Percentiles rank a stretch among this genome's conserved stretches.
Conservation (phyloP, 2,113 vertebrate species). For the Channa maculata region DNA sequence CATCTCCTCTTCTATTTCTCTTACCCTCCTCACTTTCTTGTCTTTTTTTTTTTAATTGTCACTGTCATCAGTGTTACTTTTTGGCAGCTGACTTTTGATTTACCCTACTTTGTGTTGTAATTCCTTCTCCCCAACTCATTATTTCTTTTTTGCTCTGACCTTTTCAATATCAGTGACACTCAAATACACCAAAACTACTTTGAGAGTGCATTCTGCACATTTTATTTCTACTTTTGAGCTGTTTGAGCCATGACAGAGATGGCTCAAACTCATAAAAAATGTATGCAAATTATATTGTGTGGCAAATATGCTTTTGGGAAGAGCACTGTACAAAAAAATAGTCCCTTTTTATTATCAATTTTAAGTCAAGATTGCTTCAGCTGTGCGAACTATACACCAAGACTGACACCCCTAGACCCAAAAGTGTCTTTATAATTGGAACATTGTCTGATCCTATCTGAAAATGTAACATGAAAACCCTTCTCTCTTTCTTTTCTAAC, state of each 20-base stretch:
- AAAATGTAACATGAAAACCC: constrained; percentile 38
- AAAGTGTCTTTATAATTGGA: constrained; percentile 48
- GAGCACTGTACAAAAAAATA: constrained; percentile 18
- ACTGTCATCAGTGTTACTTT: constrained; percentile 16
- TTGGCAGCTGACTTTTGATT: background rate
- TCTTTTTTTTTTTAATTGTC: background rate
- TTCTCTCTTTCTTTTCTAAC: constrained; percentile 3
- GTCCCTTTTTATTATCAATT: constrained; percentile 44
- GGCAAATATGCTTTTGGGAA: constrained; percentile 23
- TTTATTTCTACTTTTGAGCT: constrained; percentile 20
- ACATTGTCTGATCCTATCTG: constrained; percentile 45
- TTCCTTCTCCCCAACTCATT: background rate
- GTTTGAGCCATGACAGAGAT: background rate
- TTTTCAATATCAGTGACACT: constrained; percentile 10
- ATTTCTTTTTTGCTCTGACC: background rate
- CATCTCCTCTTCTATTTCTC: constrained; percentile 6
- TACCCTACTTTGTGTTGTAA: background rate
- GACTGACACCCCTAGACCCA: constrained; percentile 12
- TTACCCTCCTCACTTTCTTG: background rate
- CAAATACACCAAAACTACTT: background rate
- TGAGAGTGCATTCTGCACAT: background rate
- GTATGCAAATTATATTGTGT: constrained; percentile 40
- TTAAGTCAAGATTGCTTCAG: constrained; percentile 41
- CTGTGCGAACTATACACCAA: constrained; percentile 23
- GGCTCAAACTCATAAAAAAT: background rate